Evolutionary conservation across 1,140 invertebrate genomes (phyloP).

Genomic region (Pachypsylla venusta): DNA sequence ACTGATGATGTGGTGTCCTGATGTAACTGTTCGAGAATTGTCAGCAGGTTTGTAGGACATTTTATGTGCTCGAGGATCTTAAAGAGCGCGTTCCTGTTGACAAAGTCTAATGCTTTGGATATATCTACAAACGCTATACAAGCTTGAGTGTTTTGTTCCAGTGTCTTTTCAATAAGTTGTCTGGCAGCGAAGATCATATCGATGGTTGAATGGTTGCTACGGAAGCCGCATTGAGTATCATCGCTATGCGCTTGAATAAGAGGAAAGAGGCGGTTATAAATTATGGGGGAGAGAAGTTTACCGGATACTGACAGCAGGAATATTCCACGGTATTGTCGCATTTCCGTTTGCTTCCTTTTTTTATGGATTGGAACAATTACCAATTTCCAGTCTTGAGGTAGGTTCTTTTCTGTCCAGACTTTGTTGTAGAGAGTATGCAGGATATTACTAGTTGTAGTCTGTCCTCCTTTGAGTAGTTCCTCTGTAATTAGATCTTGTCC

Average conservation of each 20-base stretch:
- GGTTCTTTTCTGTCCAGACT: slow-evolving; percentile 18
- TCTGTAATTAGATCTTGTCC: background rate
- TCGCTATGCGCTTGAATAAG: background rate
- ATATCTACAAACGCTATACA: slow-evolving; percentile 1
- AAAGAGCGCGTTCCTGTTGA: too few species aligned
- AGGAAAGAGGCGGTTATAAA: background rate
- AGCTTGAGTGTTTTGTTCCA: background rate
- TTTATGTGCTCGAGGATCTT: too few species aligned
- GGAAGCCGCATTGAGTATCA: slow-evolving; percentile 11
- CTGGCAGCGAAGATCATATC: slow-evolving; percentile 8
- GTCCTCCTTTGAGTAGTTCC: background rate
- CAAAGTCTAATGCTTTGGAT: too few species aligned
- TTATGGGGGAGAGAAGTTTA: slow-evolving; percentile 18
- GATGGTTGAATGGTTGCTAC: slow-evolving; percentile 11
- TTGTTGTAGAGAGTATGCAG: background rate
- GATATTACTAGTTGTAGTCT: background rate
- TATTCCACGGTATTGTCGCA: slow-evolving; percentile 25
- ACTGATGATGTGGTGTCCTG: too few species aligned
- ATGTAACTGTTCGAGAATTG: background rate
- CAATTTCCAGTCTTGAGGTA: slow-evolving; percentile 22
- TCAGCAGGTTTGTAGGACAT: background rate
- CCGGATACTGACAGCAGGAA: slow-evolving; percentile 17
- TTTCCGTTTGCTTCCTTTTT: slow-evolving; percentile 22
- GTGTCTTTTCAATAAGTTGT: slow-evolving; percentile 8
- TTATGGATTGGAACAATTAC: slow-evolving; percentile 23